Evolutionary conservation across 2,797 vertebrate species (phyloP).

Genomic region (Acestrorhynchus altus): DNA sequence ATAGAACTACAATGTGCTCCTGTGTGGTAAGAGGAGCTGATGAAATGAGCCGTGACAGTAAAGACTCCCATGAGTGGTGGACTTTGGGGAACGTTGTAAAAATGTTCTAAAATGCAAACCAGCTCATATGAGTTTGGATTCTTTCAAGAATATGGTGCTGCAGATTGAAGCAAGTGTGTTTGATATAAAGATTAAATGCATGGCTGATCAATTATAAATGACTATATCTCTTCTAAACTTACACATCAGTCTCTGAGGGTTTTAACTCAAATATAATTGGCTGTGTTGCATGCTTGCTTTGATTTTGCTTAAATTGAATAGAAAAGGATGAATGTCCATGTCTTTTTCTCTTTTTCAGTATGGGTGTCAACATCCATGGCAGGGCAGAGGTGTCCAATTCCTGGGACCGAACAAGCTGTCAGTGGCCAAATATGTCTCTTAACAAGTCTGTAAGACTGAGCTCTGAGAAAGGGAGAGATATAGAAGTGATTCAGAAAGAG

Average conservation of each 20-base stretch:
- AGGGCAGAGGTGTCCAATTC: conserved; percentile 38
- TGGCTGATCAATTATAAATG: background rate
- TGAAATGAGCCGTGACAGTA: too few relatives aligned
- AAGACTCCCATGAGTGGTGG: background rate
- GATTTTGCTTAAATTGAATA: conserved; percentile 10
- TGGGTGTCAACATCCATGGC: conserved; percentile 30
- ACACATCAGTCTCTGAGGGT: background rate
- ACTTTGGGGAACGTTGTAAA: background rate
- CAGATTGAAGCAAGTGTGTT: background rate
- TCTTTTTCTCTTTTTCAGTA: background rate
- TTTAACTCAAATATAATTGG: conserved; percentile 6
- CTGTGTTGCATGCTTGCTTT: background rate
- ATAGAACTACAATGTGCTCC: too few relatives aligned
- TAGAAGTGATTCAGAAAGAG: conserved; percentile 14
- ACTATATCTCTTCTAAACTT: background rate
- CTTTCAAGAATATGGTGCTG: background rate
- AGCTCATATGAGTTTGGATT: background rate
- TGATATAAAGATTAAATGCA: background rate
- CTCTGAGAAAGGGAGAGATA: conserved; percentile 4
- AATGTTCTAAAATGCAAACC: background rate
- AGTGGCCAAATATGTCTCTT: conserved; percentile 42
- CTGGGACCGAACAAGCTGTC: conserved; percentile 45
- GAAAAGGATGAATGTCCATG: background rate
- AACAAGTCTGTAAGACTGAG: conserved; percentile 36
- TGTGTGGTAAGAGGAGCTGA: too few relatives aligned